Evolutionary conservation across 2,113 vertebrate genomes (phyloP).

Genomic region (Oenanthe oenanthe): DNA sequence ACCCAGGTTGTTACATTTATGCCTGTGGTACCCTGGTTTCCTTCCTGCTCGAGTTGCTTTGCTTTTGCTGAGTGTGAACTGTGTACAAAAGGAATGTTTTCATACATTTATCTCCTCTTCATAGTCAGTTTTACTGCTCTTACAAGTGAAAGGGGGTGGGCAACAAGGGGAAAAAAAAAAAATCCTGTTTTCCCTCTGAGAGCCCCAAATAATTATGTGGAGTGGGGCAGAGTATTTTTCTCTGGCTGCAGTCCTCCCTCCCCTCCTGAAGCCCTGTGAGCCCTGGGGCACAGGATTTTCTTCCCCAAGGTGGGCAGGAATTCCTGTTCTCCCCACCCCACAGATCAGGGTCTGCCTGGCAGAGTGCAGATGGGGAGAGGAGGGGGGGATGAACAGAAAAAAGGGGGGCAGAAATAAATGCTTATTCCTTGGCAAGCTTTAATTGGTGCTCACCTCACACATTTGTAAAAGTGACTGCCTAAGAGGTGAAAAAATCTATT

Average conservation of each 20-base stretch:
- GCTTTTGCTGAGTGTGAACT: background rate
- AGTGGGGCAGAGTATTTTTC: background rate
- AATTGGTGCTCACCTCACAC: slow-evolving; percentile 44
- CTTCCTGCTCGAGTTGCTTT: background rate
- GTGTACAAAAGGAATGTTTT: background rate
- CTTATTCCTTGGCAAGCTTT: background rate
- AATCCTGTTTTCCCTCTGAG: background rate
- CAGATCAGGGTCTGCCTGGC: background rate
- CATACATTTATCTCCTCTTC: background rate
- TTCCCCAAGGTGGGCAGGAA: rapidly evolving
- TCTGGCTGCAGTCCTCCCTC: background rate
- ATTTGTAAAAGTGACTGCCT: slow-evolving; percentile 69
- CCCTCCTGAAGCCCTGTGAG: rapidly evolving
- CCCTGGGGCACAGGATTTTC: background rate
- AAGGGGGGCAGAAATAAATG: rapidly evolving
- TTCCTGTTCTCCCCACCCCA: background rate
- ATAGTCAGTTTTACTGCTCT: background rate
- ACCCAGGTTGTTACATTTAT: background rate
- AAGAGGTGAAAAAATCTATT: slow-evolving; percentile 67
- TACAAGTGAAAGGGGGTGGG: background rate
- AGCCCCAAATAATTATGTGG: background rate
- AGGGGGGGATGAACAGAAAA: background rate
- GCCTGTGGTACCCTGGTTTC: background rate
- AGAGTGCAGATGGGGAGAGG: background rate
- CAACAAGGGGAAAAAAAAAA: background rate